These are phyloP conservation scores for Cheumatopsyche charites DNA, from an alignment of 1,140 invertebrate genomes.

Conservation along the genomic window DNA sequence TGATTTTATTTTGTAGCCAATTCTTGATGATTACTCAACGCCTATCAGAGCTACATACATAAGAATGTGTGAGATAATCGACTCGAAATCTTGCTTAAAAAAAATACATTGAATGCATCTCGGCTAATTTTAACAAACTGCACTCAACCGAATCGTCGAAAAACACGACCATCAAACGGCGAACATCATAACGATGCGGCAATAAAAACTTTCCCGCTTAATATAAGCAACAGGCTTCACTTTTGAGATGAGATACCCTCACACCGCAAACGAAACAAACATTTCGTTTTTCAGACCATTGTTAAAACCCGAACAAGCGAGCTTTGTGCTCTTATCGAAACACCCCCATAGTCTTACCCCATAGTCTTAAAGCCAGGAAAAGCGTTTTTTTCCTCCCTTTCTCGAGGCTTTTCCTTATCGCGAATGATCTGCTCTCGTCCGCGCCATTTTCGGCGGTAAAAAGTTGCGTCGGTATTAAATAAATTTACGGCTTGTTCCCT, in stretches of 20 bases:
- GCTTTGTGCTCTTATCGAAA: slow-evolving; percentile 23
- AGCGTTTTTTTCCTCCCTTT: slow-evolving; percentile 39
- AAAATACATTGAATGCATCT: too few relatives aligned
- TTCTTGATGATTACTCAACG: too few relatives aligned
- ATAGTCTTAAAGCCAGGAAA: slow-evolving; percentile 29
- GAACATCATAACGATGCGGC: slow-evolving; percentile 12
- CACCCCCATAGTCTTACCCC: not conserved
- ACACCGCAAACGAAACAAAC: not conserved
- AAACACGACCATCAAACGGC: not conserved
- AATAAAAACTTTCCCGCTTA: slow-evolving; percentile 38
- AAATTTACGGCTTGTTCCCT: slow-evolving; percentile 43
- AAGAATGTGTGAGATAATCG: too few relatives aligned
- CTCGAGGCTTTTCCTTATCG: slow-evolving; percentile 39
- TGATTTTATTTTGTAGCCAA: too few relatives aligned
- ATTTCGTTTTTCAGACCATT: not conserved
- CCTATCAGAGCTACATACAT: too few relatives aligned
- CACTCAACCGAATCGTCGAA: too few relatives aligned
- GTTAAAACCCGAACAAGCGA: not conserved
- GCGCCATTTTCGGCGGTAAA: slow-evolving; percentile 25
- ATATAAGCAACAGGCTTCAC: slow-evolving; percentile 38
- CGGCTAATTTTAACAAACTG: too few relatives aligned
- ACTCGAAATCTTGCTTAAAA: too few relatives aligned
- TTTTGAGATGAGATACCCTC: slow-evolving; percentile 24
- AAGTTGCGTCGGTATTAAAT: slow-evolving; percentile 43
- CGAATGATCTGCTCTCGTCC: slow-evolving; percentile 34